These are phyloP conservation scores for Trachymyrmex cornetzi DNA, from an alignment of 1,140 invertebrate species.

Conservation along the genomic window DNA sequence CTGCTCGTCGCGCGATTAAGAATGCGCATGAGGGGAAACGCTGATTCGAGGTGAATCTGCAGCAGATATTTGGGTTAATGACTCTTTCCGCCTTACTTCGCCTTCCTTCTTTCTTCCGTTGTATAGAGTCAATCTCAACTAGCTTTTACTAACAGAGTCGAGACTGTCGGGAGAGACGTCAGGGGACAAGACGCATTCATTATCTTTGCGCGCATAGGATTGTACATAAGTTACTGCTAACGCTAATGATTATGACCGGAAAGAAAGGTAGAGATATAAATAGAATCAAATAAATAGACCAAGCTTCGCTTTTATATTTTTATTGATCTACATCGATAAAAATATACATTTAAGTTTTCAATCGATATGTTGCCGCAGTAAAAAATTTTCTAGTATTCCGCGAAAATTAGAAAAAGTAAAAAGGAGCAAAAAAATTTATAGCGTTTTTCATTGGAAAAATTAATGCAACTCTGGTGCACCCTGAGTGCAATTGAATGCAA, in stretches of 20 bases:
- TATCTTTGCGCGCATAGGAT: constrained; percentile 16
- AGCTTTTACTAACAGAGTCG: constrained; percentile 64
- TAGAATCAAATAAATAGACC: constrained; percentile 8
- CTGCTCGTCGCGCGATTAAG: constrained; percentile 33
- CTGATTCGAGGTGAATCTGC: constrained; percentile 23
- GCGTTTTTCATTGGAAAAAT: too few relatives aligned
- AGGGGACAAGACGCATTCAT: constrained; percentile 53
- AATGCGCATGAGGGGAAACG: constrained; percentile 57
- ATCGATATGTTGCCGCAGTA: too few relatives aligned
- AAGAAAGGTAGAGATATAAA: not conserved
- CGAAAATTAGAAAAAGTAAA: too few relatives aligned
- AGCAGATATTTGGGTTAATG: constrained; percentile 73
- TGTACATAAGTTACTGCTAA: not conserved
- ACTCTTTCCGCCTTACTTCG: constrained; percentile 48
- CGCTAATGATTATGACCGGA: constrained; percentile 4
- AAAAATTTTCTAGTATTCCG: too few relatives aligned
- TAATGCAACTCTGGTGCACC: too few relatives aligned
- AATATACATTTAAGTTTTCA: too few relatives aligned
- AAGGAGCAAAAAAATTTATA: too few relatives aligned
- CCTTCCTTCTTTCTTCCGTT: constrained; percentile 51
- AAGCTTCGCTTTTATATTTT: not conserved
- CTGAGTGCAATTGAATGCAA: too few relatives aligned
- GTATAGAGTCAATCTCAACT: constrained; percentile 16
- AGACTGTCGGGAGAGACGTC: constrained; percentile 52
- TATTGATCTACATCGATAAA: not conserved